A percentile compares a stretch with the other conserved stretches of the same genome.
Evolutionary conservation across 2,113 vertebrate genomes (phyloP).

Genomic region (Cryptotis parvus): DNA sequence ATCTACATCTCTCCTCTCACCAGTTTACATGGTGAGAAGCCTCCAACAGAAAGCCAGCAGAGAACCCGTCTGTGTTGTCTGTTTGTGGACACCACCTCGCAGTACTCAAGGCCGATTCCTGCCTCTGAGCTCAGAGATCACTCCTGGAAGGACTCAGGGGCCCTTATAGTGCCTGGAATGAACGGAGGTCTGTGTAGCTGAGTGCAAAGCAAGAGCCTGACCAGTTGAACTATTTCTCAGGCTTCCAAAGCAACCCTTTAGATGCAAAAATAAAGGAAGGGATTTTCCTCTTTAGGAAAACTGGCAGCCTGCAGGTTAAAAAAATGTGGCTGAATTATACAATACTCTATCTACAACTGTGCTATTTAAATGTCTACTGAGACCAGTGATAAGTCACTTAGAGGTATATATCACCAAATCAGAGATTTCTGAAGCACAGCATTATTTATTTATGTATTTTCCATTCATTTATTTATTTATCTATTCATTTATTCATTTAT

Average conservation of each 20-base stretch:
- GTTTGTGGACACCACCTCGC: too few relatives aligned
- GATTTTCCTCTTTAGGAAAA: not conserved
- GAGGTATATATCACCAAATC: not conserved
- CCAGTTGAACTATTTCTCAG: too few relatives aligned
- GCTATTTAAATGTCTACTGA: not conserved
- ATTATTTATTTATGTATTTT: too few relatives aligned
- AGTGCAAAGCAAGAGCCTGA: too few relatives aligned
- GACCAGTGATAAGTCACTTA: not conserved
- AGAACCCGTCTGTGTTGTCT: not conserved
- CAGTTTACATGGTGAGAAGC: not conserved
- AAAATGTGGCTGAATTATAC: not conserved
- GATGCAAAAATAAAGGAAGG: conserved; percentile 12
- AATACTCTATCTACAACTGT: conserved; percentile 6
- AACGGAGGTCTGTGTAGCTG: too few relatives aligned
- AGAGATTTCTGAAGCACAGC: not conserved
- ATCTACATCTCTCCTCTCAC: not conserved
- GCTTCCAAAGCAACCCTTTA: not conserved
- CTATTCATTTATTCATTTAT: too few relatives aligned
- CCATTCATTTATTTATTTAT: too few relatives aligned
- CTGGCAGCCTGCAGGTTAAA: conserved; percentile 31
- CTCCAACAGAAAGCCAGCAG: not conserved
- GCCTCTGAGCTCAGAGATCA: too few relatives aligned
- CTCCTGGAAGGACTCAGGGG: too few relatives aligned
- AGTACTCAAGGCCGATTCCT: too few relatives aligned
- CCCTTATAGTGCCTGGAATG: too few relatives aligned